phyloP scores from a whole-genome alignment of 2,888 invertebrate species.

The Cerastis leucographa region DNA sequence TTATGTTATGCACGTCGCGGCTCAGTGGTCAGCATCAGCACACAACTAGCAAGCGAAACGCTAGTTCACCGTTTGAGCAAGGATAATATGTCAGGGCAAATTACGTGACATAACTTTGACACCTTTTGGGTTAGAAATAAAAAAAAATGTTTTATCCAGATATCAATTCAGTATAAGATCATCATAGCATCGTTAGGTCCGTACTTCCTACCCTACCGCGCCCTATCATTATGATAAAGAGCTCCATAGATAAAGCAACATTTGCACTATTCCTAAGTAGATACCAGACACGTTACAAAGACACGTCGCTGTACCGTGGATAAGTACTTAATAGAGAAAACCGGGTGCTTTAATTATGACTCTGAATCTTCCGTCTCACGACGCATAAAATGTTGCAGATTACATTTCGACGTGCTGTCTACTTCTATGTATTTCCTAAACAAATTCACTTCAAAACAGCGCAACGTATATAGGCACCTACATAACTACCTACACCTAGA shows the following conservation, averaged over 20 bases:
- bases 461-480: not conserved
- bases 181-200: too few relatives aligned
- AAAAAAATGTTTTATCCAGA: not conserved
- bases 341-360: constrained; percentile 16
- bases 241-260: constrained; percentile 1
- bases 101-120: not conserved
- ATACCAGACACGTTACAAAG: not conserved
- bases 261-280: not conserved
- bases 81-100: not conserved
- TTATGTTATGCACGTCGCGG: constrained; percentile 49
- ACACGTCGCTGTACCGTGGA: not conserved
- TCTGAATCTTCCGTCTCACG: constrained; percentile 15
- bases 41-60: not conserved
- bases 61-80: not conserved
- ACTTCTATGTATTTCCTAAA: constrained; percentile 15
- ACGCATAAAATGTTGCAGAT: constrained; percentile 30
- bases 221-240: constrained; percentile 5
- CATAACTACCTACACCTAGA: constrained; percentile 3
- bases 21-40: not conserved
- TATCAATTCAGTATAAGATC: not conserved
- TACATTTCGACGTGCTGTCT: constrained; percentile 29
- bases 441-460: constrained; percentile 31
- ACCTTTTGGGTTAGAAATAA: not conserved
- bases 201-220: not conserved
- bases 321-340: constrained; percentile 7